These are phyloP conservation scores for Ochropacha duplaris DNA, from an alignment of 2,888 invertebrate species.

Conservation along the genomic window DNA sequence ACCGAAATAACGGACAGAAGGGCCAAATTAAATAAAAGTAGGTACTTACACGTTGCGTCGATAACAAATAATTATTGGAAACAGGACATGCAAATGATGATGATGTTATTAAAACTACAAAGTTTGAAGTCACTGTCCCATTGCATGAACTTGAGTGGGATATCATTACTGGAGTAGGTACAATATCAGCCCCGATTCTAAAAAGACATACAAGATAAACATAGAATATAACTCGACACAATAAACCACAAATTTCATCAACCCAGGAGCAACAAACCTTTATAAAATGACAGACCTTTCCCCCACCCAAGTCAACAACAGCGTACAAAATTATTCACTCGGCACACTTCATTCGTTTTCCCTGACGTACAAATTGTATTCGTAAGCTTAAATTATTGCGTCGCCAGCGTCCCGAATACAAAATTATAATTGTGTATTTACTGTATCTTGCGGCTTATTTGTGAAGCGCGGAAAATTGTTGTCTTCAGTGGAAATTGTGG, in stretches of 20 bases:
- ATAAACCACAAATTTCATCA: background rate
- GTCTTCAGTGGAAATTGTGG: background rate
- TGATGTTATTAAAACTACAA: too few species aligned
- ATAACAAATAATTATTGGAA: too few species aligned
- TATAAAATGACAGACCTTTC: background rate
- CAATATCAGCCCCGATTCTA: too few species aligned
- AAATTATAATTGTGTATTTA: slow-evolving; percentile 46
- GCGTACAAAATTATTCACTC: slow-evolving; percentile 61
- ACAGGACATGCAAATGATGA: too few species aligned
- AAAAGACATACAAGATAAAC: too few species aligned
- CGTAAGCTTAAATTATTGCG: slow-evolving; percentile 68
- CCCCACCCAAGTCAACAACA: slow-evolving; percentile 39
- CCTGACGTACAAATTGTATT: slow-evolving; percentile 68
- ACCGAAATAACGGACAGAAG: too few species aligned
- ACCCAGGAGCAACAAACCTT: background rate
- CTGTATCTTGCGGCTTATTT: background rate
- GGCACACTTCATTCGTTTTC: slow-evolving; percentile 64
- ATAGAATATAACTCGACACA: background rate
- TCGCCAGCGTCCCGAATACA: slow-evolving; percentile 44
- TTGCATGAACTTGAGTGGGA: too few species aligned
- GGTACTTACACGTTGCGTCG: too few species aligned
- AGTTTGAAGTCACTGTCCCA: too few species aligned
- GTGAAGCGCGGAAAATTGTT: background rate
- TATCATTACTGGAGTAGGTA: too few species aligned
- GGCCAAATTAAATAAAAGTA: too few species aligned